These are phyloP conservation scores for Holotrichia oblita DNA, from an alignment of 1,140 invertebrate genomes.

Conservation along the genomic window DNA sequence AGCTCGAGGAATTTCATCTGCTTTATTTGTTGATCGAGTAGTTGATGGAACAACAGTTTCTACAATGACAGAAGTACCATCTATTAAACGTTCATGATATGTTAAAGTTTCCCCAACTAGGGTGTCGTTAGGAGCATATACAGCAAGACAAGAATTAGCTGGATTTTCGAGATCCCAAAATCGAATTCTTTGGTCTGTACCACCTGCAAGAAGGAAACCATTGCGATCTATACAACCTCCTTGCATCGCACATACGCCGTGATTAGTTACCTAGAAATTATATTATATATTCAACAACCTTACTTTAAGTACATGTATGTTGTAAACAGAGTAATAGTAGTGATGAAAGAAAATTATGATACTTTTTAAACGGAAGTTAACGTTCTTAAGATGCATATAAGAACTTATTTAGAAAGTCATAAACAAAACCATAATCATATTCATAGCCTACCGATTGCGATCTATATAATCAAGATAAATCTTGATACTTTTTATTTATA, in stretches of 20 bases:
- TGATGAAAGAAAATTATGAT: too few species aligned
- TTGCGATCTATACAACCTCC: constrained; percentile 72
- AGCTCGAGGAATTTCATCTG: constrained; percentile 67
- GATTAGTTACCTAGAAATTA: constrained; percentile 60
- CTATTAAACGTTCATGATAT: constrained; percentile 60
- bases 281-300: too few species aligned
- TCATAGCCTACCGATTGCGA: too few species aligned
- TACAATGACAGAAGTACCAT: constrained; percentile 63
- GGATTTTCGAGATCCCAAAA: constrained; percentile 90
- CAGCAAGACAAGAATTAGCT: constrained; percentile 81
- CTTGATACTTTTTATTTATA: too few species aligned
- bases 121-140: constrained; percentile 79
- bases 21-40: constrained; percentile 56
- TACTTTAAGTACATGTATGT: too few species aligned
- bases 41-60: constrained; percentile 57
- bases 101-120: constrained; percentile 59
- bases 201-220: constrained; percentile 84
- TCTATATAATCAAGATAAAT: too few species aligned
- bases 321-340: too few species aligned
- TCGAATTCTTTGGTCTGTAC: constrained; percentile 89
- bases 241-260: constrained; percentile 76
- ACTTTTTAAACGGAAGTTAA: too few species aligned
- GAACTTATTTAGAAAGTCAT: too few species aligned
- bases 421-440: too few species aligned
- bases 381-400: too few species aligned